Percentiles rank a stretch among this genome's conserved stretches.
phyloP scores from a whole-genome alignment of 2,888 invertebrate genomes.

The Schizotus pectinicornis region DNA sequence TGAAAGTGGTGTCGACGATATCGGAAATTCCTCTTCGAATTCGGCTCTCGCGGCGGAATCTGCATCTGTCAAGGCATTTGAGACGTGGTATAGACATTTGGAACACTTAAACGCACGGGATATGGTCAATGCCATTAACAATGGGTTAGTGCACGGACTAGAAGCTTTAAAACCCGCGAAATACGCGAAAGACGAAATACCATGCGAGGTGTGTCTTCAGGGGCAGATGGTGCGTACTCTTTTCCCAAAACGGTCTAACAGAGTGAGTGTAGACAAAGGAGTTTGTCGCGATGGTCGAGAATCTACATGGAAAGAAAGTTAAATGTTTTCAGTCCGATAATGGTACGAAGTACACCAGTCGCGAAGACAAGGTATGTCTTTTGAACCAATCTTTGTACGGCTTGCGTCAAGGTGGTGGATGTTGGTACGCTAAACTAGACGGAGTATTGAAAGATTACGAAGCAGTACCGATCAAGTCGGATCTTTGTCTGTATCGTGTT shows the following conservation, averaged over 20 bases:
- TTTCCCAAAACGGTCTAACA: too few species aligned
- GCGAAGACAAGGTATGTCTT: conserved; percentile 37
- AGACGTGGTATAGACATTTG: conserved; percentile 28
- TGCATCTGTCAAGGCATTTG: too few species aligned
- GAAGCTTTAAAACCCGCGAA: too few species aligned
- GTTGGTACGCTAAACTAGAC: conserved; percentile 26
- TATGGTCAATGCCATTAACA: too few species aligned
- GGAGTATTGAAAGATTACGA: background rate
- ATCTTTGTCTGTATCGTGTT: conserved; percentile 11
- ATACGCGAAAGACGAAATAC: too few species aligned
- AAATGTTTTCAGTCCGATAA: conserved; percentile 35
- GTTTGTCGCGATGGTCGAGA: conserved; percentile 33
- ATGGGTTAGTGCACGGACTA: too few species aligned
- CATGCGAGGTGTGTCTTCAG: too few species aligned
- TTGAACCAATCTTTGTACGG: conserved; percentile 42
- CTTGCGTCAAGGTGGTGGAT: conserved; percentile 35
- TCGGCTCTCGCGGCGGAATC: too few species aligned
- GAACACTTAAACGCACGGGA: too few species aligned
- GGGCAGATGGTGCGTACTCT: too few species aligned
- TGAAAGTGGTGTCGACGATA: background rate
- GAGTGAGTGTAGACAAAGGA: too few species aligned
- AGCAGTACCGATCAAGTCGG: conserved; percentile 5
- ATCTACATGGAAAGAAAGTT: conserved; percentile 29
- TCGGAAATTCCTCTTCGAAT: too few species aligned
- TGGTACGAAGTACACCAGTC: conserved; percentile 29